These are phyloP conservation scores for Acronicta alni DNA, from an alignment of 2,888 invertebrate genomes.

Conservation along the genomic window DNA sequence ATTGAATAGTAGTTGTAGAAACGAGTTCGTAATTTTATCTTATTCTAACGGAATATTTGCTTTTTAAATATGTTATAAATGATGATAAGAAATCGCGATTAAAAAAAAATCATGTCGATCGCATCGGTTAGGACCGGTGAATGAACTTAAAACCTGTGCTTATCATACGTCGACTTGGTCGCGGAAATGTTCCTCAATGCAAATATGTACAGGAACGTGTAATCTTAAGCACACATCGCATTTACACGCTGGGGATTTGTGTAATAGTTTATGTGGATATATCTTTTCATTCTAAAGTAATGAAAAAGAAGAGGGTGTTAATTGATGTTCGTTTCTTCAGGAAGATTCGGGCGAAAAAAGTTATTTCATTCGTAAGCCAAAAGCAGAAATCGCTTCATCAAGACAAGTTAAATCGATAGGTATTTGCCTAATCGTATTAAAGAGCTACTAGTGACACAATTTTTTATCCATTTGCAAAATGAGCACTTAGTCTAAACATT, in stretches of 20 bases:
- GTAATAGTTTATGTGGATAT: conserved; percentile 12
- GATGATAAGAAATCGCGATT: conserved; percentile 58
- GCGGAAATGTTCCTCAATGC: conserved; percentile 66
- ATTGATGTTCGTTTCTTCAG: not conserved
- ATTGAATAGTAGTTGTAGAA: no score
- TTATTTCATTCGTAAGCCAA: no score
- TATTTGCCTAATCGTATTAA: conserved; percentile 2
- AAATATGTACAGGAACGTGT: conserved; percentile 58
- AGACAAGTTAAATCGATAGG: no score
- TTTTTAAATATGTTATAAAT: conserved; percentile 13
- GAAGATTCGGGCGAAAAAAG: not conserved
- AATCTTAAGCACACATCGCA: conserved; percentile 43
- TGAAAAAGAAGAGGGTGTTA: no score
- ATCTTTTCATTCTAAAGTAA: not conserved
- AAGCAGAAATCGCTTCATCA: no score
- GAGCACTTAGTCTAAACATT: conserved; percentile 8
- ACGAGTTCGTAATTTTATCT: no score
- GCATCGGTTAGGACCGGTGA: conserved; percentile 63
- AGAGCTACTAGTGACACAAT: not conserved
- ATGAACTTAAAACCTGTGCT: conserved; percentile 71
- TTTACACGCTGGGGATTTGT: conserved; percentile 30
- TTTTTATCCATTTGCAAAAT: conserved; percentile 14
- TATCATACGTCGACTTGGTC: conserved; percentile 72
- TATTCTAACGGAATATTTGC: conserved; percentile 2
- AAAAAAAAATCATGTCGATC: conserved; percentile 41